Conservation (phyloP, 2,888 invertebrate genomes). For the Pardosa pseudoannulata region DNA sequence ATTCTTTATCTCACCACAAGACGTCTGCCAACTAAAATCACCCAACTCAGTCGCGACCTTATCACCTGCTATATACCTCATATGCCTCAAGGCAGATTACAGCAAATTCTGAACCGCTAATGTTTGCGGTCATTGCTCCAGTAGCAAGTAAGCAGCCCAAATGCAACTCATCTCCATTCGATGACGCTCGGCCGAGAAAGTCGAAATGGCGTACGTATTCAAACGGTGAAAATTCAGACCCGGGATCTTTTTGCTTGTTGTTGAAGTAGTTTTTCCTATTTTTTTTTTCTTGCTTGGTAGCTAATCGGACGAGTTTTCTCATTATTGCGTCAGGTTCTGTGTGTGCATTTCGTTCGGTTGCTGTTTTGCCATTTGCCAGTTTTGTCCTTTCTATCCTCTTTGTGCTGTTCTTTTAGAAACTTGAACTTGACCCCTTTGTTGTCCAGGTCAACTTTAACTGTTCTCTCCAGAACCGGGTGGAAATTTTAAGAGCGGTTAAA, state of each 20-base stretch:
- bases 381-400: not conserved
- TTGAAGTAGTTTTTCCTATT: not conserved
- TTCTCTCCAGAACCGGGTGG: not conserved
- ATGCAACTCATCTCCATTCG: not conserved
- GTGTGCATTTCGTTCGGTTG: too few relatives aligned
- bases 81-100: not conserved
- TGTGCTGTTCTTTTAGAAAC: not conserved
- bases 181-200: not conserved
- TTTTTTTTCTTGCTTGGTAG: not conserved
- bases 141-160: slow-evolving; percentile 32
- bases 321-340: not conserved
- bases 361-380: not conserved
- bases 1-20: not conserved
- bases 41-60: slow-evolving; percentile 10
- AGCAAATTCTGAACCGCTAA: not conserved
- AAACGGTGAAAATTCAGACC: not conserved
- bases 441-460: not conserved
- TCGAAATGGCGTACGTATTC: not conserved
- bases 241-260: not conserved
- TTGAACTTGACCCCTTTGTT: slow-evolving; percentile 9
- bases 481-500: not conserved
- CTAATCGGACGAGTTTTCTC: slow-evolving; percentile 2
- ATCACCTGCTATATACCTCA: not conserved
- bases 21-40: not conserved
- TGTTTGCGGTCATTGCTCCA: slow-evolving; percentile 55